A percentile compares a stretch with the other conserved stretches of the same genome.
Evolutionary conservation across 2,888 invertebrate genomes (phyloP).

Genomic region (Acrobasis repandana): DNA sequence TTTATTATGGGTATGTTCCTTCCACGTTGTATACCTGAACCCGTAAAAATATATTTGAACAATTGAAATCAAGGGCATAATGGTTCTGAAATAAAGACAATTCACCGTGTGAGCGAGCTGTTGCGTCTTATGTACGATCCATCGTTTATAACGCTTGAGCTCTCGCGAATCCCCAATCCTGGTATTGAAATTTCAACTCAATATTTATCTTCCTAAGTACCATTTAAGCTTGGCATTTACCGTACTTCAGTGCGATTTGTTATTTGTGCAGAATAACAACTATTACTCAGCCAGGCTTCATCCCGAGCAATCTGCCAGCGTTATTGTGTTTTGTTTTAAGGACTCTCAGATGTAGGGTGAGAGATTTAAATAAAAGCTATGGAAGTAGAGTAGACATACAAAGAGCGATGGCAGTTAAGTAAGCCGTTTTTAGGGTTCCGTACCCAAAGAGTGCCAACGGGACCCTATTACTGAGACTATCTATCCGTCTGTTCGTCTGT

Average conservation of each 20-base stretch:
- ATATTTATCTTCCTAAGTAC: slow-evolving; percentile 29
- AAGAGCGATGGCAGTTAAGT: not conserved
- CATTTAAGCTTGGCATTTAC: slow-evolving; percentile 25
- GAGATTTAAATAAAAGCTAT: not conserved
- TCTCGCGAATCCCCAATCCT: slow-evolving; percentile 20
- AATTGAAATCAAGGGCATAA: slow-evolving; percentile 23
- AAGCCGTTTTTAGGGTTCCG: not conserved
- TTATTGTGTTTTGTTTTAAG: slow-evolving; percentile 33
- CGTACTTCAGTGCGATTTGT: slow-evolving; percentile 37
- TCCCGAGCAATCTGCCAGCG: slow-evolving; percentile 32
- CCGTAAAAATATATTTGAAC: not conserved
- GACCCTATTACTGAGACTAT: too few relatives aligned
- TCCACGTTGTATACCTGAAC: too few relatives aligned
- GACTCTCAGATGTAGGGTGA: slow-evolving; percentile 3
- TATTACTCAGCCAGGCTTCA: slow-evolving; percentile 40
- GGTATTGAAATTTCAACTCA: slow-evolving; percentile 31
- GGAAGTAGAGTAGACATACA: not conserved
- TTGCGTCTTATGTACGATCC: slow-evolving; percentile 36
- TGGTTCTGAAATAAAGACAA: slow-evolving; percentile 24
- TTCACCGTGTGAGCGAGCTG: slow-evolving; percentile 23
- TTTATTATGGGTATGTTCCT: too few relatives aligned
- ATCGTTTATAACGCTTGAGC: slow-evolving; percentile 37
- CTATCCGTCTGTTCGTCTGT: too few relatives aligned
- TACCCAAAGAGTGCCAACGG: too few relatives aligned
- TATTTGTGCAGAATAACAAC: slow-evolving; percentile 40